These are phyloP conservation scores for Synergus gifuensis DNA, from an alignment of 2,888 invertebrate species.

Conservation along the genomic window DNA sequence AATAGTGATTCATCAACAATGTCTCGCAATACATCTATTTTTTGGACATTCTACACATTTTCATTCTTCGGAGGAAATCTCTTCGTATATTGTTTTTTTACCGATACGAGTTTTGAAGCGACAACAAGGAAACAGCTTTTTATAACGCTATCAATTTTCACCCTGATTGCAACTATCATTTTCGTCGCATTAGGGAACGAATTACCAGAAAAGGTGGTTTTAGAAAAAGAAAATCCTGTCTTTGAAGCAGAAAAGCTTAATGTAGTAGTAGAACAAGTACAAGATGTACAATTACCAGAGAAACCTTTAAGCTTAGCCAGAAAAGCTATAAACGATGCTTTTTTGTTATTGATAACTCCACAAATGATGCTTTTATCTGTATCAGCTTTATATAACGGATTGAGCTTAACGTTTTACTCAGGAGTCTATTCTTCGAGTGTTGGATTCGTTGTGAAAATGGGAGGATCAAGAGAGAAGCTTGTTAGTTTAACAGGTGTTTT, in stretches of 20 bases:
- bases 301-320: conserved; percentile 68
- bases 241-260: neutral
- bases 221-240: neutral
- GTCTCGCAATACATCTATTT: neutral
- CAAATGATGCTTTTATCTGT: conserved; percentile 92
- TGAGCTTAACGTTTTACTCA: conserved; percentile 96
- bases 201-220: neutral
- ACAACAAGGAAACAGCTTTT: neutral
- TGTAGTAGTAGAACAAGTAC: neutral
- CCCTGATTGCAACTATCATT: neutral
- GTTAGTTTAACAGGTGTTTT: conserved; percentile 96
- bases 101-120: neutral
- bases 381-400: conserved; percentile 94
- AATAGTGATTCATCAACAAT: conserved; percentile 3
- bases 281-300: conserved; percentile 60
- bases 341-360: conserved; percentile 86
- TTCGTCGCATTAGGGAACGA: neutral
- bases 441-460: conserved; percentile 90
- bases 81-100: neutral
- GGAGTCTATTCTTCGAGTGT: conserved; percentile 97
- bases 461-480: conserved; percentile 88
- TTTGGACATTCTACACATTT: neutral
- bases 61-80: neutral
- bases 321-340: conserved; percentile 86
- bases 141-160: neutral